Conservation (phyloP, 2,888 invertebrate genomes). For the Metellina segmentata region DNA sequence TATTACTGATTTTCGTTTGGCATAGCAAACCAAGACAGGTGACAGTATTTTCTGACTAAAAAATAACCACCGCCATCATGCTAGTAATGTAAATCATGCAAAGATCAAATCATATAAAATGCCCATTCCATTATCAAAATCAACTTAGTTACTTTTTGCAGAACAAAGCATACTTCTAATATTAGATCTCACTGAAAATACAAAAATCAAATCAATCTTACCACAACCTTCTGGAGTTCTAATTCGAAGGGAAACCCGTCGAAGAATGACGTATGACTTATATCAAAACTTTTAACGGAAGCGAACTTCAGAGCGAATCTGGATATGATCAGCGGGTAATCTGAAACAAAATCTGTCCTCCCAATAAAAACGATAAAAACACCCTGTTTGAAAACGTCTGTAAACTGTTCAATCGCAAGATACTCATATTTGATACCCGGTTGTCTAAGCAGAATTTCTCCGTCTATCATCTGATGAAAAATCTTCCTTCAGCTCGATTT, state of each 20-base stretch:
- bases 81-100: not conserved
- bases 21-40: no score
- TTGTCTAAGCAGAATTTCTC: not conserved
- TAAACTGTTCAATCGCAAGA: not conserved
- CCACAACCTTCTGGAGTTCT: not conserved
- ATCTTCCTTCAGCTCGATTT: not conserved
- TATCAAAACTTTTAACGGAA: not conserved
- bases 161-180: not conserved
- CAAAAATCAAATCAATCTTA: not conserved
- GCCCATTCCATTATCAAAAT: not conserved
- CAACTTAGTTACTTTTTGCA: not conserved
- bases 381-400: not conserved
- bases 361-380: not conserved
- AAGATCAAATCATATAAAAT: not conserved
- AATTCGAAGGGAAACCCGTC: not conserved
- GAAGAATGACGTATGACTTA: slow-evolving; percentile 15
- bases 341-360: not conserved
- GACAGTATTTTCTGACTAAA: not conserved
- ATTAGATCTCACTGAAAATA: not conserved
- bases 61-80: not conserved
- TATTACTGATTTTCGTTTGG: no score
- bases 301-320: not conserved
- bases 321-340: not conserved
- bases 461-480: not conserved
- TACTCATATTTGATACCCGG: not conserved